Conservation (phyloP, 2,113 vertebrate species). For the Epinephelus lanceolatus region DNA sequence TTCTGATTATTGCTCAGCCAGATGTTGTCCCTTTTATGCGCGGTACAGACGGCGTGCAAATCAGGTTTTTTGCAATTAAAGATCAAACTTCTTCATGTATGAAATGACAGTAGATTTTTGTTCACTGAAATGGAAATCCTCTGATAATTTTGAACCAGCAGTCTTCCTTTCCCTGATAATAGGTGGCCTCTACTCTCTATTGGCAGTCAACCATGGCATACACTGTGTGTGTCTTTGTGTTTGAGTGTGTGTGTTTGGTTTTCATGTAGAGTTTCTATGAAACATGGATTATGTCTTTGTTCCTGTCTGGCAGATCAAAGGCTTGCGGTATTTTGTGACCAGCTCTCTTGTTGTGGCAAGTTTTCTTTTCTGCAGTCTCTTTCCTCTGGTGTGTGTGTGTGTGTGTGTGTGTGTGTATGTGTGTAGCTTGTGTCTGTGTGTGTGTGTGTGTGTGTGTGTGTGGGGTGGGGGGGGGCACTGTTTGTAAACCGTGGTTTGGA, state of each 20-base stretch:
- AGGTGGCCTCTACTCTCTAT: slow-evolving; percentile 44
- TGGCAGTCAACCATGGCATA: slow-evolving; percentile 30
- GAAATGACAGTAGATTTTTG: slow-evolving; percentile 31
- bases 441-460: slow-evolving; percentile 20
- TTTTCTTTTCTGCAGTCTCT: slow-evolving; percentile 49
- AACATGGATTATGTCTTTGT: slow-evolving; percentile 69
- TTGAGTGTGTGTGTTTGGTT: slow-evolving; percentile 38
- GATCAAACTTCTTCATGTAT: slow-evolving; percentile 1
- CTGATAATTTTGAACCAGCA: slow-evolving; percentile 55
- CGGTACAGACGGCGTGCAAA: background rate
- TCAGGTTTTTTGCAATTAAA: background rate
- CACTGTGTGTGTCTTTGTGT: slow-evolving; percentile 13
- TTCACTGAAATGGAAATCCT: slow-evolving; percentile 50
- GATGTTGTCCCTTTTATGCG: background rate
- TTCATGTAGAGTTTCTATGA: slow-evolving; percentile 44
- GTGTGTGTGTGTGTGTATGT: background rate
- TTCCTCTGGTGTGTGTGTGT: slow-evolving; percentile 19
- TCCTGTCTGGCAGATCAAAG: slow-evolving; percentile 59
- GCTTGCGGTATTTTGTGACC: slow-evolving; percentile 35
- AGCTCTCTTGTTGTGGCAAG: slow-evolving; percentile 45
- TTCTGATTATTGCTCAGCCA: background rate
- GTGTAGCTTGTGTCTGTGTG: slow-evolving; percentile 9
- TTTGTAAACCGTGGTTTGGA: slow-evolving; percentile 53
- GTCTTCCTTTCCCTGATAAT: slow-evolving; percentile 56
- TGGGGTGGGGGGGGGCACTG: background rate